phyloP scores from a whole-genome alignment of 2,888 invertebrate genomes.

The Clusia tigrina region DNA sequence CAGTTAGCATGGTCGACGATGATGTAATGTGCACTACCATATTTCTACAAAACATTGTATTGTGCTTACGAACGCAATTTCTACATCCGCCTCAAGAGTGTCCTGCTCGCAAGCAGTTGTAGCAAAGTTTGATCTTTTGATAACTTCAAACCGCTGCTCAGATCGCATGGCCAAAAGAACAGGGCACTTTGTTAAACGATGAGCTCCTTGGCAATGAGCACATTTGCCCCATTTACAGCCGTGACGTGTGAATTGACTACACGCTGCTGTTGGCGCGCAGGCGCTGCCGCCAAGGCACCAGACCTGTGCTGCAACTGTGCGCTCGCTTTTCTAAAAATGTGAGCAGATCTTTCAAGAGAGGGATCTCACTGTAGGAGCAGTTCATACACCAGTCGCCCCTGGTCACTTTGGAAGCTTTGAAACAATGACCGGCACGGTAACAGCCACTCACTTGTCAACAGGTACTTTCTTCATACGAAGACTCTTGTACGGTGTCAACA shows the following conservation, averaged over 20 bases:
- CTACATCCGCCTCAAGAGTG: conserved; percentile 19
- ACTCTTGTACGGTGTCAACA: conserved; percentile 28
- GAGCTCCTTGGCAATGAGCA: conserved; percentile 14
- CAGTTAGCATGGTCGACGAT: neutral
- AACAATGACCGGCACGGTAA: conserved; percentile 20
- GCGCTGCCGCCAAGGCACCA: too few relatives aligned
- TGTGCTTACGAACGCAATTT: conserved; percentile 15
- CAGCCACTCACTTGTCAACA: too few relatives aligned
- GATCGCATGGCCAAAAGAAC: conserved; percentile 11
- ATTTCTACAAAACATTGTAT: conserved; percentile 14
- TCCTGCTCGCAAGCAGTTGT: conserved; percentile 25
- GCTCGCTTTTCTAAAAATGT: conserved; percentile 24
- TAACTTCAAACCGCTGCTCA: conserved; percentile 17
- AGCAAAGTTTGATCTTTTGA: conserved; percentile 16
- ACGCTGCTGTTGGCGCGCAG: neutral
- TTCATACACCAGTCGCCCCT: conserved; percentile 21
- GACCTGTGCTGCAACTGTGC: too few relatives aligned
- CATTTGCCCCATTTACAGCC: conserved; percentile 6
- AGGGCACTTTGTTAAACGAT: conserved; percentile 15
- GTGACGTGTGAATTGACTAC: conserved; percentile 3
- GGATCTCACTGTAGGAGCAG: conserved; percentile 15
- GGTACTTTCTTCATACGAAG: conserved; percentile 25
- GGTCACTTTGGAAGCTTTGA: conserved; percentile 17
- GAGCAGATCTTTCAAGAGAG: conserved; percentile 8
- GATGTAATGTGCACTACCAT: neutral